Evolutionary conservation across 1,140 invertebrate species (phyloP).

Genomic region (Drosophila eugracilis): DNA sequence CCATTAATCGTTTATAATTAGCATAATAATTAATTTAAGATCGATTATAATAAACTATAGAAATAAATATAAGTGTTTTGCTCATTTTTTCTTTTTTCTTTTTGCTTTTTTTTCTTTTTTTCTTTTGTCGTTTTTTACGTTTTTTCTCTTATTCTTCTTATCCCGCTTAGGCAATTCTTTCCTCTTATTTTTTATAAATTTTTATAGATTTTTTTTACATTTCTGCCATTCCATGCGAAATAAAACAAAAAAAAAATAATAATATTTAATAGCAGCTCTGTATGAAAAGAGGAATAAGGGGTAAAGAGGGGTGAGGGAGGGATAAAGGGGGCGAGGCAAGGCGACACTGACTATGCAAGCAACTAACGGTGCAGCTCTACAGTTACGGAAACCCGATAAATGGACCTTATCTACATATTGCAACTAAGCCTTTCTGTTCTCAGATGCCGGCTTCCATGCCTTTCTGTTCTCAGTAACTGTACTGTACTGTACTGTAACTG

Average conservation of each 20-base stretch:
- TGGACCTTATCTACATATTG: slow-evolving; percentile 75
- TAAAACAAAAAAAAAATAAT: slow-evolving; percentile 25
- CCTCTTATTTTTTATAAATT: slow-evolving; percentile 1
- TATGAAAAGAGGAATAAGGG: neutral
- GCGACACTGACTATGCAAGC: slow-evolving; percentile 42
- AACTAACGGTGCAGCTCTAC: slow-evolving; percentile 33
- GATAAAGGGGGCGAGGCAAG: slow-evolving; percentile 11
- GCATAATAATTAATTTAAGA: slow-evolving; percentile 67
- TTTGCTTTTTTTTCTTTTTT: slow-evolving; percentile 4
- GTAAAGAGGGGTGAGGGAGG: neutral
- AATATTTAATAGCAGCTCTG: slow-evolving; percentile 22
- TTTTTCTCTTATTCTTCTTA: slow-evolving; percentile 23
- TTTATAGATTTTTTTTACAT: slow-evolving; percentile 27
- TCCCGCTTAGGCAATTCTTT: slow-evolving; percentile 24
- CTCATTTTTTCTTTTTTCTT: slow-evolving; percentile 15
- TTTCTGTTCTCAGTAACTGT: too few relatives aligned
- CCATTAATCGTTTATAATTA: slow-evolving; percentile 62
- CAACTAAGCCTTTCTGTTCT: slow-evolving; percentile 66
- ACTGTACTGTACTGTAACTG: too few relatives aligned
- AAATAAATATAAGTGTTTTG: slow-evolving; percentile 69
- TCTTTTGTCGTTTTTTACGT: too few relatives aligned
- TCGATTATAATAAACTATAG: slow-evolving; percentile 71
- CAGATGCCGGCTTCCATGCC: slow-evolving; percentile 23
- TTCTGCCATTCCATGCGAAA: slow-evolving; percentile 26
- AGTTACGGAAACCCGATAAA: slow-evolving; percentile 10